These are phyloP conservation scores for Muscidifurax raptorellus DNA, from an alignment of 1,140 invertebrate genomes.

Conservation along the genomic window DNA sequence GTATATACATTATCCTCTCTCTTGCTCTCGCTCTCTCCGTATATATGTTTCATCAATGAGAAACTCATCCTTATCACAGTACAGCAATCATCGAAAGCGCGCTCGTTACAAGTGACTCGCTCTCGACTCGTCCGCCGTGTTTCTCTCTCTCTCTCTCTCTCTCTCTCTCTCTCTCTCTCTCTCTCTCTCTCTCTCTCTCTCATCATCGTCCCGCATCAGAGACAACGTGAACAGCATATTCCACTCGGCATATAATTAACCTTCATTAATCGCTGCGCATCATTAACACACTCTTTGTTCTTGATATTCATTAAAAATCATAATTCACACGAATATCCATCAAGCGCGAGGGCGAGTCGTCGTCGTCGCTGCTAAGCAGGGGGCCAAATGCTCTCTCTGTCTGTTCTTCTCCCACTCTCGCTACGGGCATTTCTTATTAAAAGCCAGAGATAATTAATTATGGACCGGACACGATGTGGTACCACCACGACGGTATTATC, in stretches of 20 bases:
- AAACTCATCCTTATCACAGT: conserved; percentile 50
- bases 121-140: neutral
- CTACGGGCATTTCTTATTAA: conserved; percentile 59
- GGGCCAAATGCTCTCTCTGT: neutral
- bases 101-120: conserved; percentile 42
- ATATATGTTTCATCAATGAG: conserved; percentile 47
- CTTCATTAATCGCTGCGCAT: conserved; percentile 46
- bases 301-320: conserved; percentile 38
- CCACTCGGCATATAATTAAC: conserved; percentile 49
- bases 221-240: too few relatives aligned
- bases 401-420: neutral
- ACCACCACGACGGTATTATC: conserved; percentile 70
- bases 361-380: conserved; percentile 1
- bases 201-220: neutral
- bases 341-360: neutral
- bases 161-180: neutral
- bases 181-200: neutral
- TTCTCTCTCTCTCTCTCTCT: neutral
- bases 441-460: conserved; percentile 66
- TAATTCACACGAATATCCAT: conserved; percentile 49
- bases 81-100: conserved; percentile 34
- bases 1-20: conserved; percentile 4
- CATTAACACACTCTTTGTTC: conserved; percentile 11
- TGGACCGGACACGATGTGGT: conserved; percentile 68
- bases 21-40: too few relatives aligned